Evolutionary conservation across 2,888 invertebrate species (phyloP), one percentile per base, ranked within the genome.

Genomic region (Clistopyga incitator): DNA sequence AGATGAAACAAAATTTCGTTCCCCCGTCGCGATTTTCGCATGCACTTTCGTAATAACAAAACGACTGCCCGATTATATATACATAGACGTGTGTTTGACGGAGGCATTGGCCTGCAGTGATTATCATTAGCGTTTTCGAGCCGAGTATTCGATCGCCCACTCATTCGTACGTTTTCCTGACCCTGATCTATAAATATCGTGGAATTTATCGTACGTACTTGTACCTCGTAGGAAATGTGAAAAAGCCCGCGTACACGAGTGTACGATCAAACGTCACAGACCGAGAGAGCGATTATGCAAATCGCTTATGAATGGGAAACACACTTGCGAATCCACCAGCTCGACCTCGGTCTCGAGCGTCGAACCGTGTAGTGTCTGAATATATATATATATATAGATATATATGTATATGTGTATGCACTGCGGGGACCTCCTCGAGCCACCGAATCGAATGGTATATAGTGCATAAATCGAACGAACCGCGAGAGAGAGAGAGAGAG

Each of bases 221-320:
- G 65, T 23, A 20, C n/a, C 68, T 34, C 52, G 52, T 38, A 38
- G 20, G 15, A 54, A 54, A 70, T 54, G 38, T 54, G 34, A 54
- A 70, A 70, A 70, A 52, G 47, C n/a, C 25, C 23, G 67, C 25
- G 13, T 13, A 25, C 15, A 64, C 38, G 61, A 64, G 20, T 64
- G 3, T 64, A 64, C 38, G 38, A 64, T 38, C 38, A n/a, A 38
- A 38, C 70, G 52, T 52, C 34, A 54, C 29, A 34, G 52, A 50
- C 64, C 64, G 47, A 68, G 68, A 50, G 47, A 50, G 20, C 85
- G 77, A 81, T 85, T 85, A 85, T 85, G 85, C 83, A 85, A 85
- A 85, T 85, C 67, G 64, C 78, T 85, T 78, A 83, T 81, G 83
- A 85, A 85, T 83, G 81, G 81, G 80, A 42, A 81, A 81, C 59